Conservation (phyloP, 1,140 invertebrate genomes). For the Megalopta genalis region DNA sequence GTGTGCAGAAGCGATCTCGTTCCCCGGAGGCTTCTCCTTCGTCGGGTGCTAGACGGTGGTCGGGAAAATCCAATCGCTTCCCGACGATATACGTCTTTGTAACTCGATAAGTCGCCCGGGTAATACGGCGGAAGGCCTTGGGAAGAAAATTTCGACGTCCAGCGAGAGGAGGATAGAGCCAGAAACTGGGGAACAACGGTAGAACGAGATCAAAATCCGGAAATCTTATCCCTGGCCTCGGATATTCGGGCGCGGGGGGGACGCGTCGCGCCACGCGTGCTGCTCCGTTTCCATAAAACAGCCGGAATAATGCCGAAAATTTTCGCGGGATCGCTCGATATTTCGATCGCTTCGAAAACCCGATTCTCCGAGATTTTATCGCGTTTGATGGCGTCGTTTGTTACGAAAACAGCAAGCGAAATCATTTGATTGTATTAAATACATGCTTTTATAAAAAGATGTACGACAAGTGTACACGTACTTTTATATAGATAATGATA, state of each 20-base stretch:
- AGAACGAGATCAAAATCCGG: slow-evolving; percentile 35
- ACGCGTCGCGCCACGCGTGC: too few species aligned
- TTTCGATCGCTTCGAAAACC: too few species aligned
- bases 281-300: too few species aligned
- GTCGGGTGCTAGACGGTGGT: slow-evolving; percentile 57
- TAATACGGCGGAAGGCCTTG: slow-evolving; percentile 40
- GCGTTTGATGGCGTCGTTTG: too few species aligned
- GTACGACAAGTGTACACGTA: too few species aligned
- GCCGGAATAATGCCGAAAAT: too few species aligned
- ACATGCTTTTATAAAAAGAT: too few species aligned
- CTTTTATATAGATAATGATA: too few species aligned
- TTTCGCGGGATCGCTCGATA: too few species aligned
- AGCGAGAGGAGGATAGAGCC: not conserved
- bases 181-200: not conserved
- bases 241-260: not conserved
- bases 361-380: too few species aligned
- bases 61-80: slow-evolving; percentile 69
- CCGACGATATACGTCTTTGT: slow-evolving; percentile 67
- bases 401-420: too few species aligned
- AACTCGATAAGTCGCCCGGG: slow-evolving; percentile 67
- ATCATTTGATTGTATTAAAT: too few species aligned
- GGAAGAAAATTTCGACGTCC: slow-evolving; percentile 50
- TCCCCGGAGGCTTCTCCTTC: slow-evolving; percentile 54
- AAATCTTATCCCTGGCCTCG: not conserved
- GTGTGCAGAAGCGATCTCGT: slow-evolving; percentile 58